Conservation (phyloP, 2,797 vertebrate species). For the Pipistrellus pipistrellus region DNA sequence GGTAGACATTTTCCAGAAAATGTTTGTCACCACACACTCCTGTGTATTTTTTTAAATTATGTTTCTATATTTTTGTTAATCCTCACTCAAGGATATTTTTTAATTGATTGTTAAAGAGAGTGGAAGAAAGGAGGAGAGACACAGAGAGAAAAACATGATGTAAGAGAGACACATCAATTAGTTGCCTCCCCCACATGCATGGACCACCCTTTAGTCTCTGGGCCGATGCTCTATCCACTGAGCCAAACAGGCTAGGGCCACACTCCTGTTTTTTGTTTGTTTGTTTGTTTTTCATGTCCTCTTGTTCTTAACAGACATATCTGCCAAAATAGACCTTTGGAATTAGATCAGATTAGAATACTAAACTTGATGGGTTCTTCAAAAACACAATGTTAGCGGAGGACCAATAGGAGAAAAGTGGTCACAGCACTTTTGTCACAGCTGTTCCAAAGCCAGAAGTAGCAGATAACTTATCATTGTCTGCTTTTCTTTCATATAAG, state of each 20-base stretch:
- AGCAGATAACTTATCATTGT: not conserved
- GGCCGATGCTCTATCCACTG: no score
- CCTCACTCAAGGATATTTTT: no score
- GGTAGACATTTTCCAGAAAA: not conserved
- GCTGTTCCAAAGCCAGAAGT: not conserved
- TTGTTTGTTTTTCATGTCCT: not conserved
- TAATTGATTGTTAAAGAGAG: no score
- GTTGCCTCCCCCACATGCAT: no score
- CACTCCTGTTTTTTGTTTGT: not conserved
- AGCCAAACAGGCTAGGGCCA: no score
- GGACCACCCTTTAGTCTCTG: no score
- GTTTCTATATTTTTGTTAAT: no score
- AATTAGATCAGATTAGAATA: constrained; percentile 15
- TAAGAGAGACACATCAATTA: no score
- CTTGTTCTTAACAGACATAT: not conserved
- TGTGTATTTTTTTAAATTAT: not conserved
- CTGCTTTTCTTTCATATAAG: not conserved
- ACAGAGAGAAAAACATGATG: no score
- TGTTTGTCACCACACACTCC: not conserved
- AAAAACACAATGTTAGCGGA: not conserved
- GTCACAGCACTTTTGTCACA: not conserved
- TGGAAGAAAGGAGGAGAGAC: no score
- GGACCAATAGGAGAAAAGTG: not conserved
- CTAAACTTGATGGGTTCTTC: not conserved
- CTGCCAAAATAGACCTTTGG: not conserved